These are phyloP conservation scores for Synanceia verrucosa DNA, from an alignment of 2,797 vertebrate species.

Conservation along the genomic window DNA sequence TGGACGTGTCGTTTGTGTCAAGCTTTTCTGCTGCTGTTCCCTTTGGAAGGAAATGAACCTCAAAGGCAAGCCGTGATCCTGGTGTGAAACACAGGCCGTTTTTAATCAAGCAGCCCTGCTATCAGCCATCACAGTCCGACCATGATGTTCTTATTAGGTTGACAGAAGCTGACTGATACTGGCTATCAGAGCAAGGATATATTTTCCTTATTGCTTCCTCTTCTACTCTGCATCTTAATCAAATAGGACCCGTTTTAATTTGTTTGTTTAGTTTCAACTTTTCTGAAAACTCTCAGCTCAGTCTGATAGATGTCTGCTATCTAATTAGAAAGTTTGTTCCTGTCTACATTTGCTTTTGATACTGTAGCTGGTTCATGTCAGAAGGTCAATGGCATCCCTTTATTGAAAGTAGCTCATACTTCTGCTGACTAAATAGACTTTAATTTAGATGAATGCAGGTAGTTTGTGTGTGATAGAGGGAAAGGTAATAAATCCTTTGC, in stretches of 20 bases:
- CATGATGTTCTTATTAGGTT: conserved; percentile 71
- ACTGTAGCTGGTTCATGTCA: background rate
- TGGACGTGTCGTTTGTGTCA: conserved; percentile 64
- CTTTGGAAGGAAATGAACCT: conserved; percentile 71
- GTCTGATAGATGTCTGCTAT: conserved; percentile 37
- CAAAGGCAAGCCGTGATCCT: conserved; percentile 30
- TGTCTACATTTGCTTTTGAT: background rate
- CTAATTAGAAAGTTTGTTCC: conserved; percentile 37
- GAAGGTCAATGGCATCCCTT: conserved; percentile 9
- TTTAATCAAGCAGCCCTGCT: conserved; percentile 74
- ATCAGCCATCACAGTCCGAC: conserved; percentile 61
- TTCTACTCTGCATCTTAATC: conserved; percentile 47
- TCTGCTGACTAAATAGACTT: background rate
- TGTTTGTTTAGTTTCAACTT: conserved; percentile 31
- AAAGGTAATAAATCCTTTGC: background rate
- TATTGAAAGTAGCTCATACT: background rate
- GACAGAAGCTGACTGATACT: conserved; percentile 59
- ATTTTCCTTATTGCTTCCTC: conserved; percentile 38
- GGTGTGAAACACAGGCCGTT: conserved; percentile 48
- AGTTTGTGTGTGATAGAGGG: background rate
- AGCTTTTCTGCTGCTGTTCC: conserved; percentile 50
- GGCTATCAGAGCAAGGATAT: conserved; percentile 31
- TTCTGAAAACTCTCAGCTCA: conserved; percentile 49
- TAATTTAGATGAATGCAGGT: conserved; percentile 6
- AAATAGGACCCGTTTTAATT: conserved; percentile 5